phyloP scores from a whole-genome alignment of 1,140 invertebrate species.

The Sarcophaga bullata region DNA sequence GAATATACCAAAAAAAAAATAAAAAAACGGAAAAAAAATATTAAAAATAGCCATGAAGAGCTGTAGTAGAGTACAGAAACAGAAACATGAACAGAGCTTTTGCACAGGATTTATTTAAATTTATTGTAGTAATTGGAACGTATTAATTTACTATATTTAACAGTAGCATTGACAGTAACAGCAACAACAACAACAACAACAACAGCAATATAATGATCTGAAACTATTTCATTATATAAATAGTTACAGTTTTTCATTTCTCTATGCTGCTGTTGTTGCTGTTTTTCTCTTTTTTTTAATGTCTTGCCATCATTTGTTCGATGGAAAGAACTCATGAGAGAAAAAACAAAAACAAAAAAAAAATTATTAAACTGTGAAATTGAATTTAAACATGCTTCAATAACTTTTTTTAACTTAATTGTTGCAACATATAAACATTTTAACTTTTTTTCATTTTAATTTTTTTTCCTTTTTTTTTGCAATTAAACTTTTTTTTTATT shows the following conservation, averaged over 20 bases:
- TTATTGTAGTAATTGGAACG: slow-evolving; percentile 24
- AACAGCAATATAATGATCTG: background rate
- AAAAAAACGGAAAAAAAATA: too few relatives aligned
- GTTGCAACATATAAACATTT: background rate
- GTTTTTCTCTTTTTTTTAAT: background rate
- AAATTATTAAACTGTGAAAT: slow-evolving; percentile 39
- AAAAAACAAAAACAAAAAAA: background rate
- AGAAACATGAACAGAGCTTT: background rate
- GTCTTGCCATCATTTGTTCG: slow-evolving; percentile 5
- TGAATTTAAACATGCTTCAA: slow-evolving; percentile 37
- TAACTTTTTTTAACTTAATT: slow-evolving; percentile 35
- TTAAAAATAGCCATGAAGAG: too few relatives aligned
- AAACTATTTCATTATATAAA: slow-evolving; percentile 25
- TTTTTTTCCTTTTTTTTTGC: background rate
- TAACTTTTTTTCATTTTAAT: background rate
- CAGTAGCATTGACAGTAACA: background rate
- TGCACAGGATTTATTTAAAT: slow-evolving; percentile 25
- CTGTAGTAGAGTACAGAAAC: too few relatives aligned
- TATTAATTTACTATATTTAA: slow-evolving; percentile 27
- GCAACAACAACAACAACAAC: background rate
- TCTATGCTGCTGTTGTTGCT: background rate
- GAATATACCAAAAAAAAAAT: background rate
- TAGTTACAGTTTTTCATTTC: background rate
- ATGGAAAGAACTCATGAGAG: too few relatives aligned
- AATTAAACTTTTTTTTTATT: background rate